These are phyloP conservation scores for Orbicella faveolata DNA, from an alignment of 64 coral and sea anemone genomes.

Conservation along the genomic window DNA sequence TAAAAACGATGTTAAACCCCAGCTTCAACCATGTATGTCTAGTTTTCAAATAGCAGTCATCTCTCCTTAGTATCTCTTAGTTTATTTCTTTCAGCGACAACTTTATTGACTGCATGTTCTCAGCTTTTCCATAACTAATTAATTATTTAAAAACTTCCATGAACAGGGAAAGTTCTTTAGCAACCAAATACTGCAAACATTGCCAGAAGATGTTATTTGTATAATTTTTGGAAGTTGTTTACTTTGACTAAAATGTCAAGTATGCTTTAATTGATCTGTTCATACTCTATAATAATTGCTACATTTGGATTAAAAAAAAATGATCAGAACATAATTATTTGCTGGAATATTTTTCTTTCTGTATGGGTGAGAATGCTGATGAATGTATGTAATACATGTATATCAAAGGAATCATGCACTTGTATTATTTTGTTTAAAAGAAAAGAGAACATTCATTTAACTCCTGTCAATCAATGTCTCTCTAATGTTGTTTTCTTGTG, in stretches of 20 bases:
- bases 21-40: no score
- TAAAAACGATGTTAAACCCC: no score
- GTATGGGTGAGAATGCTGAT: no score
- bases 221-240: constrained; percentile 20
- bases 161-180: constrained; percentile 38
- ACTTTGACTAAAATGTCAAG: neutral
- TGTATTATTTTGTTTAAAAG: neutral
- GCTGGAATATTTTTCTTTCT: no score
- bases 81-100: neutral
- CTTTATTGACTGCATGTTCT: neutral
- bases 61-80: neutral
- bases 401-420: neutral
- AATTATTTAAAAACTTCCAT: constrained; percentile 47
- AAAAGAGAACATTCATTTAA: neutral
- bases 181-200: constrained; percentile 60
- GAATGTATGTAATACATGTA: no score
- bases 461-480: neutral
- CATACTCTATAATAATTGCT: neutral
- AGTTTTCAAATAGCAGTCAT: neutral
- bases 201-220: neutral
- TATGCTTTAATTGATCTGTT: neutral
- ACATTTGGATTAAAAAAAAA: no score
- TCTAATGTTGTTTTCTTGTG: neutral
- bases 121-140: neutral
- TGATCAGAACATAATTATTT: no score